Conservation (phyloP, 1,140 invertebrate species). For the Neodiprion pinetum region DNA sequence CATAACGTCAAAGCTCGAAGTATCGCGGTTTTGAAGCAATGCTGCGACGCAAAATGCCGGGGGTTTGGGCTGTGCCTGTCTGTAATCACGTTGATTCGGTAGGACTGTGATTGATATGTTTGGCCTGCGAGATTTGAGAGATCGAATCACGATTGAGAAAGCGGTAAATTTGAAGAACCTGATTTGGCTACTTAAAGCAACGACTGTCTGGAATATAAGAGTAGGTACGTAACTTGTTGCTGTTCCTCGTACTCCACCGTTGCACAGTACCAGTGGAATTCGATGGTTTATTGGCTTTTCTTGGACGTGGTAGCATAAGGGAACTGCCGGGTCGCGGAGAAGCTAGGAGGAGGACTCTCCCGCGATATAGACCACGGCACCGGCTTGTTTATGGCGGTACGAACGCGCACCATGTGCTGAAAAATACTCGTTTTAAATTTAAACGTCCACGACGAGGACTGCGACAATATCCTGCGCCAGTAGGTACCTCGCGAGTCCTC, state of each 20-base stretch:
- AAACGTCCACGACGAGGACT: conserved; percentile 29
- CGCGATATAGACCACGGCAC: conserved; percentile 37
- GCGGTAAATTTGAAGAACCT: conserved; percentile 1
- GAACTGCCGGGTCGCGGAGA: conserved; percentile 9
- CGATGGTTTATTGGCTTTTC: conserved; percentile 60
- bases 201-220: conserved; percentile 44
- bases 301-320: conserved; percentile 56
- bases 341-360: background rate
- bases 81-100: no score
- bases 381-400: conserved; percentile 54
- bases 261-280: conserved; percentile 55
- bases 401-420: conserved; percentile 52
- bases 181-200: conserved; percentile 3
- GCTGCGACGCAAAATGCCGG: no score
- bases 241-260: conserved; percentile 42
- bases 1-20: no score
- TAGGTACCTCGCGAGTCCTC: no score
- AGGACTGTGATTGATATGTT: no score
- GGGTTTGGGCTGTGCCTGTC: no score
- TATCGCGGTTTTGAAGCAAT: no score
- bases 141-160: conserved; percentile 2
- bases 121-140: background rate
- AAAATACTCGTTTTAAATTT: conserved; percentile 56
- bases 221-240: conserved; percentile 51
- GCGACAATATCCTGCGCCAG: background rate